A percentile compares a stretch with the other conserved stretches of the same genome.
phyloP scores from a whole-genome alignment of 2,888 invertebrate species.

The Epistrophella euchroma region DNA sequence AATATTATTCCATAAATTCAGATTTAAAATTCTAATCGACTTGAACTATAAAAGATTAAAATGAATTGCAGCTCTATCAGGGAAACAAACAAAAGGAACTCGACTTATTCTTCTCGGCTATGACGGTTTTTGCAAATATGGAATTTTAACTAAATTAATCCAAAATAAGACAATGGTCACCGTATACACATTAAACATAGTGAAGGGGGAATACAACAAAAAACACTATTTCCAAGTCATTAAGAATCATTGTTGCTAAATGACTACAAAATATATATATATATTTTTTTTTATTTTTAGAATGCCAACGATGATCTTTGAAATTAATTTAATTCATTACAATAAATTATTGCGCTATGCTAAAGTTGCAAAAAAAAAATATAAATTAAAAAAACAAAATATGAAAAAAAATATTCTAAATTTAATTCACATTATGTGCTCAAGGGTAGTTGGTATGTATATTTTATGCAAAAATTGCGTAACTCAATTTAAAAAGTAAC shows the following conservation, averaged over 20 bases:
- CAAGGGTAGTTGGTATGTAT: constrained; percentile 16
- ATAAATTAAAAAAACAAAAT: not conserved
- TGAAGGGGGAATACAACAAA: no score
- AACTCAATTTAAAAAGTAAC: constrained; percentile 14
- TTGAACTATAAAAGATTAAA: no score
- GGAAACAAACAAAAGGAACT: no score
- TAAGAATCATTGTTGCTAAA: constrained; percentile 10
- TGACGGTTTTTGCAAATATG: no score
- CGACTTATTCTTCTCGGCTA: no score
- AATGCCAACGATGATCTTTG: constrained; percentile 40
- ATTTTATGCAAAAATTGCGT: constrained; percentile 40
- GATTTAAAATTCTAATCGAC: no score
- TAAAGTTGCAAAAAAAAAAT: constrained; percentile 22
- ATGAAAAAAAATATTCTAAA: constrained; percentile 51
- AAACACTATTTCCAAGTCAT: not conserved
- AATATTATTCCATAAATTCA: no score
- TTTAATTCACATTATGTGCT: constrained; percentile 36
- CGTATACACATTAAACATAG: no score
- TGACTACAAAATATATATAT: not conserved
- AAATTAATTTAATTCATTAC: constrained; percentile 63
- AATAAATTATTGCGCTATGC: constrained; percentile 47
- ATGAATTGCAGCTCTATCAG: no score
- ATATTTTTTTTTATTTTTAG: constrained; percentile 8
- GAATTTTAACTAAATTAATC: no score
- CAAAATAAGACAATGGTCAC: no score